Evolutionary conservation across 2,113 vertebrate species (phyloP).

Genomic region (Panthera tigris): DNA sequence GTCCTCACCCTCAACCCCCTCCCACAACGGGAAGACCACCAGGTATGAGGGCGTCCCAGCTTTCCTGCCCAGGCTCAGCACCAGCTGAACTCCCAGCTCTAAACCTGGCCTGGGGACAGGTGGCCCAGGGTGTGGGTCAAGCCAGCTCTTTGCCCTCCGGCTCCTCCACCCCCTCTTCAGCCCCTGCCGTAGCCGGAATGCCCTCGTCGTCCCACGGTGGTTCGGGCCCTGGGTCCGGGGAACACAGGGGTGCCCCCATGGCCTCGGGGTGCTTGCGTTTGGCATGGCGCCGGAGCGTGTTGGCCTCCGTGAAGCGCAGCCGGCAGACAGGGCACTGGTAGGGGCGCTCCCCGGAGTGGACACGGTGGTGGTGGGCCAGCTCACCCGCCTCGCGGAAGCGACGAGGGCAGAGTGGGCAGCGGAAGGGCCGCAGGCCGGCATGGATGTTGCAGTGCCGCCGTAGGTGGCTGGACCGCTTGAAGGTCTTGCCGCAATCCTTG

Average conservation of each 20-base stretch:
- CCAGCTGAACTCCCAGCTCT: not conserved
- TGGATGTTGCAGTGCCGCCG: constrained; percentile 83
- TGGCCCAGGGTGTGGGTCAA: not conserved
- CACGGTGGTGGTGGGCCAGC: constrained; percentile 81
- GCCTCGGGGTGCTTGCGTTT: constrained; percentile 80
- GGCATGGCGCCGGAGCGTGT: constrained; percentile 80
- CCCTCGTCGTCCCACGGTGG: constrained; percentile 64
- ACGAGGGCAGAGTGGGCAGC: constrained; percentile 78
- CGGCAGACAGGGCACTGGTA: constrained; percentile 82
- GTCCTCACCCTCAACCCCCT: not conserved
- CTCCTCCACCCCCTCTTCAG: not conserved
- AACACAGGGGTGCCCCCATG: constrained; percentile 46
- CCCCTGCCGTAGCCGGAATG: constrained; percentile 26
- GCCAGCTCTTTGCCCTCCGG: not conserved
- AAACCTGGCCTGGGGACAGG: not conserved
- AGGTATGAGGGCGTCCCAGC: not conserved
- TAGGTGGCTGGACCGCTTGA: constrained; percentile 92
- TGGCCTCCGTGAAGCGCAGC: constrained; percentile 81
- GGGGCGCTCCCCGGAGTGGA: constrained; percentile 84
- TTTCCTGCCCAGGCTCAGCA: not conserved
- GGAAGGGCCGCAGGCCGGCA: constrained; percentile 79
- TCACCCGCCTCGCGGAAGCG: constrained; percentile 81
- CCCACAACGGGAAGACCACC: not conserved
- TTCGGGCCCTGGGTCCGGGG: constrained; percentile 38
- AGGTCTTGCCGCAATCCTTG: constrained; percentile 90